These are phyloP conservation scores for Ichneumoninae sp. DNA, from an alignment of 2,888 invertebrate genomes.

Conservation along the genomic window DNA sequence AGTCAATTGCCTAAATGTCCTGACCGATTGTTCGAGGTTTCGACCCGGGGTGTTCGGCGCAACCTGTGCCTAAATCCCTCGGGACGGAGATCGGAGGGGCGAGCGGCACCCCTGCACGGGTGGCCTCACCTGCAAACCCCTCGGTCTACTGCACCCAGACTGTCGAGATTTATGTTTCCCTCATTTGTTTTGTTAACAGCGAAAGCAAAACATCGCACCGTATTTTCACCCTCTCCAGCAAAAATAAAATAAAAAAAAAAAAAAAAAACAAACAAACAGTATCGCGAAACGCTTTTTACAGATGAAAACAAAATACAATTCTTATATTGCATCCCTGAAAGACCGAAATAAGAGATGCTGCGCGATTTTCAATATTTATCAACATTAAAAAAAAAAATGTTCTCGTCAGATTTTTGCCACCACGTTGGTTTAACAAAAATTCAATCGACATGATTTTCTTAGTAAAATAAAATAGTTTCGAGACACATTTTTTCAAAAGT, in stretches of 20 bases:
- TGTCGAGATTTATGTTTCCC: constrained; percentile 47
- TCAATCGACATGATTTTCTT: background rate
- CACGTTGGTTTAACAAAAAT: too few species aligned
- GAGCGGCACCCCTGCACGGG: constrained; percentile 56
- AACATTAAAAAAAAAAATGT: too few species aligned
- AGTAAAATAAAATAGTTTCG: background rate
- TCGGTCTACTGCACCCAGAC: constrained; percentile 13
- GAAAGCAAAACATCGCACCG: constrained; percentile 25
- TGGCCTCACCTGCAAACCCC: constrained; percentile 60
- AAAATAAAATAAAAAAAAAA: background rate
- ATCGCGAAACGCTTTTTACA: background rate
- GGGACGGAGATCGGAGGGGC: constrained; percentile 31
- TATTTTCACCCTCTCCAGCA: background rate
- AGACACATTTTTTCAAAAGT: background rate
- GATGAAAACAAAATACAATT: background rate
- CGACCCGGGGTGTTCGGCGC: constrained; percentile 2
- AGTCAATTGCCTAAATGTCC: constrained; percentile 53
- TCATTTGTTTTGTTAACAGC: constrained; percentile 16
- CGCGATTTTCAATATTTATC: too few species aligned
- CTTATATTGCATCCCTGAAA: background rate
- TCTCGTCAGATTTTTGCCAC: too few species aligned
- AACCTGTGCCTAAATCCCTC: constrained; percentile 14
- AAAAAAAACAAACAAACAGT: background rate
- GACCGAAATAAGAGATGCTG: too few species aligned
- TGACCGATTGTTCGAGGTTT: constrained; percentile 30